These are phyloP conservation scores for Zoanthus gigantus DNA, from an alignment of 92 coral and sea anemone species.

Conservation along the genomic window DNA sequence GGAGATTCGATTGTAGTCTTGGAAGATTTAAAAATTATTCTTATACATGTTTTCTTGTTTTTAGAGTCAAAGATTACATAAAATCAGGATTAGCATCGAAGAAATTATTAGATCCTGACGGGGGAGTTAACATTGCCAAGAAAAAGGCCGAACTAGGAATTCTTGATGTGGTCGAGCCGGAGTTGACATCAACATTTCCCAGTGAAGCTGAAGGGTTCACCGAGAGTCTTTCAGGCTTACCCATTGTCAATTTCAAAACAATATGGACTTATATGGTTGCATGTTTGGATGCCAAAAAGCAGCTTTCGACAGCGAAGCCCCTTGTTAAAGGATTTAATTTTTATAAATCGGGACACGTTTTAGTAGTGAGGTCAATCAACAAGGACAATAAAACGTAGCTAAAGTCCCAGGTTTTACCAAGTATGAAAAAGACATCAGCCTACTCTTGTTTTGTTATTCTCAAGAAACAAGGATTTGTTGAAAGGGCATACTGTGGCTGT, in stretches of 20 bases:
- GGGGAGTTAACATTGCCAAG: slow-evolving; percentile 21
- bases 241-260: slow-evolving; percentile 34
- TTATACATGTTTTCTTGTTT: slow-evolving; percentile 19
- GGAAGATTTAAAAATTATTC: slow-evolving; percentile 16
- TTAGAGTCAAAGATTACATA: slow-evolving; percentile 28
- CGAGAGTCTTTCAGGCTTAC: slow-evolving; percentile 14
- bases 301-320: slow-evolving; percentile 51
- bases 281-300: slow-evolving; percentile 49
- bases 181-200: slow-evolving; percentile 25
- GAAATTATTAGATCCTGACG: slow-evolving; percentile 10
- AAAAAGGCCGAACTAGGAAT: slow-evolving; percentile 30
- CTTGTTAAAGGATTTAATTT: slow-evolving; percentile 51
- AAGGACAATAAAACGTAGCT: slow-evolving; percentile 43
- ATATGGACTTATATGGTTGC: slow-evolving; percentile 54
- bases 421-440: slow-evolving; percentile 54
- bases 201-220: slow-evolving; percentile 24
- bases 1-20: slow-evolving; percentile 1
- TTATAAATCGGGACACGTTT: slow-evolving; percentile 52
- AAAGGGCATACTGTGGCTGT: slow-evolving; percentile 60
- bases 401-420: slow-evolving; percentile 58
- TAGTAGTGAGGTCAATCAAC: slow-evolving; percentile 34
- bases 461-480: slow-evolving; percentile 33
- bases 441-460: slow-evolving; percentile 51
- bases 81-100: slow-evolving; percentile 3
- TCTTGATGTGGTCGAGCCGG: slow-evolving; percentile 26